phyloP scores from a whole-genome alignment of 2,113 vertebrate genomes.

The Antidorcas marsupialis region DNA sequence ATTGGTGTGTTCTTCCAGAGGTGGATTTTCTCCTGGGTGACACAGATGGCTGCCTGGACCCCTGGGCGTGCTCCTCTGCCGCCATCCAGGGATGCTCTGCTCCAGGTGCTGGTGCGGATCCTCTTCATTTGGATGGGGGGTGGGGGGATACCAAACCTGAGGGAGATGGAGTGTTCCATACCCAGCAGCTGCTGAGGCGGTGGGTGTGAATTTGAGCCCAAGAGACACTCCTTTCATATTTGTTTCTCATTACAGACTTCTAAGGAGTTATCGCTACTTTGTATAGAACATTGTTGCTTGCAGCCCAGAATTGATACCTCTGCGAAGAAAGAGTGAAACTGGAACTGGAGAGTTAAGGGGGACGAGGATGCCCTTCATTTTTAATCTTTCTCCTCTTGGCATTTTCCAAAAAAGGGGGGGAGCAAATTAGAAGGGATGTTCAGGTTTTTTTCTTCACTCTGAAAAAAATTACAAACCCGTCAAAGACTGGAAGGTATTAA shows the following conservation, averaged over 20 bases:
- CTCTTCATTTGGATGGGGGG: background rate
- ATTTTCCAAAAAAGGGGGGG: background rate
- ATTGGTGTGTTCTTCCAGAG: background rate
- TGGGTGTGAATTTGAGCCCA: background rate
- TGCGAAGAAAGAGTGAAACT: background rate
- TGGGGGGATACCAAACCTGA: background rate
- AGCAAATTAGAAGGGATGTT: background rate
- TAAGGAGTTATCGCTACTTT: background rate
- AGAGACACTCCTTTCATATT: background rate
- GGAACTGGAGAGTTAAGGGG: background rate
- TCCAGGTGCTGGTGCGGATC: background rate
- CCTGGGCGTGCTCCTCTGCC: background rate
- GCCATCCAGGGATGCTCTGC: background rate
- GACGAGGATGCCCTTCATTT: background rate
- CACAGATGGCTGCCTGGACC: background rate
- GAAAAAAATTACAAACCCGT: background rate
- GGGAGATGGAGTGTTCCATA: background rate
- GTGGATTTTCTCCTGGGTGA: background rate
- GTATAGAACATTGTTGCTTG: background rate
- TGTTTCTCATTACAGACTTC: background rate
- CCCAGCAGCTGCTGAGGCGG: background rate
- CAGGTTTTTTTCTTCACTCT: background rate
- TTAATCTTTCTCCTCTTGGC: background rate
- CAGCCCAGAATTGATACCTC: background rate
- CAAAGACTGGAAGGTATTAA: background rate